A percentile compares a stretch with the other conserved stretches of the same genome.
phyloP scores from a whole-genome alignment of 1,140 invertebrate genomes.

The Cyclina sinensis region DNA sequence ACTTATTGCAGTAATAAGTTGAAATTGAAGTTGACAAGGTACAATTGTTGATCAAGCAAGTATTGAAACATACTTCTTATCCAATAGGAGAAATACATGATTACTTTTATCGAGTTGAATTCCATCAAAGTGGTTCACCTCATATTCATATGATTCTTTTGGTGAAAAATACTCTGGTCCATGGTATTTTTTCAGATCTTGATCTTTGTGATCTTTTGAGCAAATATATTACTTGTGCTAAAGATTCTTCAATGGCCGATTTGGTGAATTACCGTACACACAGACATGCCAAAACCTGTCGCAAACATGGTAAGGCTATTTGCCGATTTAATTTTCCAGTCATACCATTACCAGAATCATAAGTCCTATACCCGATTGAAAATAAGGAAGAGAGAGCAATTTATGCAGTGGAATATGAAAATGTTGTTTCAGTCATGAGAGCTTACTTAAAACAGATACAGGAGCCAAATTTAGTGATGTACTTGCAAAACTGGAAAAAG shows the following conservation, averaged over 20 bases:
- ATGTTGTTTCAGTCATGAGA: slow-evolving; percentile 37
- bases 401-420: too few relatives aligned
- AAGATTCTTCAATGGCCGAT: not conserved
- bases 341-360: slow-evolving; percentile 64
- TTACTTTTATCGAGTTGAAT: slow-evolving; percentile 83
- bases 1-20: too few relatives aligned
- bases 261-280: slow-evolving; percentile 29
- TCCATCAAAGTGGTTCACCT: slow-evolving; percentile 86
- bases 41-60: slow-evolving; percentile 37
- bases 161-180: slow-evolving; percentile 81
- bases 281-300: slow-evolving; percentile 69
- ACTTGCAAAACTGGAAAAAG: too few relatives aligned
- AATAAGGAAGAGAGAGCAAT: too few relatives aligned
- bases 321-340: slow-evolving; percentile 69
- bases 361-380: too few relatives aligned
- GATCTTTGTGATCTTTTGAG: slow-evolving; percentile 32
- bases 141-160: slow-evolving; percentile 86
- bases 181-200: not conserved
- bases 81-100: slow-evolving; percentile 70
- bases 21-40: too few relatives aligned
- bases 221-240: slow-evolving; percentile 5
- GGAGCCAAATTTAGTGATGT: too few relatives aligned
- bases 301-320: not conserved
- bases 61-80: slow-evolving; percentile 7
- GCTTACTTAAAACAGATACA: too few relatives aligned